phyloP scores from a whole-genome alignment of 37 sponge, comb jelly and placozoan genomes.

The Crambe crambe region DNA sequence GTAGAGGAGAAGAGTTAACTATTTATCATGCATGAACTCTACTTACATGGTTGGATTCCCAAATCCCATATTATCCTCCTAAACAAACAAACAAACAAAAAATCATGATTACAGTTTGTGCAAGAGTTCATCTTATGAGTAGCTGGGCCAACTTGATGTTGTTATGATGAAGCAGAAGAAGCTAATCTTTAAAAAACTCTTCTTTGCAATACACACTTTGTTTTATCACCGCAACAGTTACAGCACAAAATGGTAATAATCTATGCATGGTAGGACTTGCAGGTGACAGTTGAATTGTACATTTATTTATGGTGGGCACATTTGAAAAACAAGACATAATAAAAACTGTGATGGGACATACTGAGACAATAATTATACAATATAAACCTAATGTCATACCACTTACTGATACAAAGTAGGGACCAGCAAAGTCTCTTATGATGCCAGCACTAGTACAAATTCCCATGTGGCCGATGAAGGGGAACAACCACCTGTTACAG shows the following conservation, averaged over 20 bases:
- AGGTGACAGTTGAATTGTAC: too few relatives aligned
- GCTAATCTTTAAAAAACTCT: background rate
- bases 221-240: background rate
- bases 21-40: background rate
- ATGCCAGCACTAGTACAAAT: conserved; percentile 93
- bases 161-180: background rate
- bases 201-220: background rate
- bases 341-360: too few relatives aligned
- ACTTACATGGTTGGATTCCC: conserved; percentile 87
- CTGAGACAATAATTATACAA: too few relatives aligned
- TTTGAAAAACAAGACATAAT: too few relatives aligned
- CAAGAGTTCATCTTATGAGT: too few relatives aligned
- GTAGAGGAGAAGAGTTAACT: background rate
- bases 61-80: conserved; percentile 96
- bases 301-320: too few relatives aligned
- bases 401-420: conserved; percentile 92
- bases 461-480: conserved; percentile 98
- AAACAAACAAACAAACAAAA: background rate
- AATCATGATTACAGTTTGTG: background rate
- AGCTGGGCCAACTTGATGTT: background rate
- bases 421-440: conserved; percentile 98
- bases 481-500: conserved; percentile 87
- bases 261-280: background rate
- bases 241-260: background rate
- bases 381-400: too few relatives aligned